Base-by-base conservation (phyloP, 2,888 invertebrate species). In the Andrena bucephala region DNA sequence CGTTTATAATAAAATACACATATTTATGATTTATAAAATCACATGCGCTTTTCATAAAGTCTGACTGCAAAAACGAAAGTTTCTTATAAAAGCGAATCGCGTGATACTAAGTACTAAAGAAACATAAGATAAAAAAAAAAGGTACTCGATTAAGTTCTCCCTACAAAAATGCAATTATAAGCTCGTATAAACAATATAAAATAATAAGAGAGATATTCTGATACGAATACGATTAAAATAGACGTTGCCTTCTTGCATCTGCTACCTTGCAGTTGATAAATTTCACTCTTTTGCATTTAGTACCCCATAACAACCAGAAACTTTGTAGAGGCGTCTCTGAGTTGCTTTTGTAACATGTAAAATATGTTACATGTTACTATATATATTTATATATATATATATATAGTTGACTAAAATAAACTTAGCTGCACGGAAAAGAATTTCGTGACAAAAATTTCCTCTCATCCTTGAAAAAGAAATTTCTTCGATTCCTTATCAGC, bases 401-500 rank as follows among this genome's bases (percentile, higher is more conserved):
- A 7, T 52, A 52, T 27, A 33, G 48, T 42, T 66, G 33, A 3
- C 48, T 36, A 59, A 66, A 60, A 63, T 31, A 66, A 54, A 67
- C 36, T 48, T 70, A 48, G 6, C n/a, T 20, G 29, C 27, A 48
- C 29, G n/a, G 29, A 48, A 63, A 16, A 10, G 48, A 36, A 48
- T 72, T 65, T 50, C 8, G n/a, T 48, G 33, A 63, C 27, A 68
- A 16, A 78, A 71, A 50, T 60, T 50, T 52, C 7, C 27, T 48
- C 42, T 13, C 48, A 70, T 67, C 52, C 69, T 48, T 57, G 31
- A 73, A 36, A 48, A 67, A 66, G 48, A 33, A 13, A 72, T 52
- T 67, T 42, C 20, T 59, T 27, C 13, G 27, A 36, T 69, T 69
- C 82, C 79, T 84, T 83, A 91, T 94, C 93, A 95, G 90, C 95